Evolutionary conservation across 2,888 invertebrate genomes (phyloP), one percentile per base, ranked within the genome.

Genomic region (Chaitophorus viminalis): DNA sequence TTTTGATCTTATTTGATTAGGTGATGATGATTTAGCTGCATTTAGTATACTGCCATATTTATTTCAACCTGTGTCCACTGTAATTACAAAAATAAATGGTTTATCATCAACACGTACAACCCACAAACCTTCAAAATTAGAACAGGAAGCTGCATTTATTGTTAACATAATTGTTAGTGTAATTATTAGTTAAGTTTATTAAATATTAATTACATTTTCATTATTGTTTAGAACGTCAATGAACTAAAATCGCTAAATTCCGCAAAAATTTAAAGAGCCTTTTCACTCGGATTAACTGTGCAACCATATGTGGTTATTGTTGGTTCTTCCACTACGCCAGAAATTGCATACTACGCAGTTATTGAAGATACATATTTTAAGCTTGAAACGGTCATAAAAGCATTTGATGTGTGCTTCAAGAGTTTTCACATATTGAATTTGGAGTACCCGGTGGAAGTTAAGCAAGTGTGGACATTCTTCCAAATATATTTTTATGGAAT

Each of bases 101-200:
- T 70, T 18, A 31, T 74, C 72, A 9, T 72, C 72, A 31, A 33
- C 72, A 74, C 36, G 72, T 74, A 36, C 9, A 33, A 74, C 33
- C 33, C 72, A 74, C 72, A 74, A 25, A 36, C 72, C 72, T 74
- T 74, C 72, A 74, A 33, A 33, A 36, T 9, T 74, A 74, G 36
- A 74, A 36, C 72, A 74, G 36, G 72, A 74, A 74, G 33, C 33
- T 74, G 72, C 36, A 74, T 74, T 74, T 74, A 74, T 74, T 74
- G 72, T 74, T 36, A 36, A 74, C 72, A 74, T 74, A 25, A 74
- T 25, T 74, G 36, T 74, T 33, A 33, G 72, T 74, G 36, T 74
- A 74, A 36, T 33, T 33, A 74, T 39, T 5, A 39, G 11, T 74
- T 74, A 36, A 33, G 33, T 74, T 74, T 21, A 36, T 74, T 21